phyloP scores from a whole-genome alignment of 2,797 vertebrate species.

The Halcyon leucocephala region DNA sequence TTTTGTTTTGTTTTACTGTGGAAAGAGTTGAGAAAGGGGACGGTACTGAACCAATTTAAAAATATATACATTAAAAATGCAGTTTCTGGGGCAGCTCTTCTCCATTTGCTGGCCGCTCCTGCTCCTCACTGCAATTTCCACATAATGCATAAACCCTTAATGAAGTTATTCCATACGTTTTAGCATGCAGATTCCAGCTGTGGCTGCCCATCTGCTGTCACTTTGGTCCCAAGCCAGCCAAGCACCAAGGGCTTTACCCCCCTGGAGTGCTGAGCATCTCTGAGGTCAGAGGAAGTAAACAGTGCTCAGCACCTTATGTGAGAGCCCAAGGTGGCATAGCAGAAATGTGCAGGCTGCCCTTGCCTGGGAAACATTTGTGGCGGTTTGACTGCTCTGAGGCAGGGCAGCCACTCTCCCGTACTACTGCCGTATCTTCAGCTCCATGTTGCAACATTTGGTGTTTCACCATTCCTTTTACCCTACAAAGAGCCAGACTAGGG shows the following conservation, averaged over 20 bases:
- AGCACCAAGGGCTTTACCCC: neutral
- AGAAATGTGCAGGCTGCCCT: neutral
- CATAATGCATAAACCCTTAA: neutral
- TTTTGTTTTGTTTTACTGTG: neutral
- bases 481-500: neutral
- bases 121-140: accelerated
- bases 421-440: neutral
- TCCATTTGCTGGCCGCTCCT: neutral
- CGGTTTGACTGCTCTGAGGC: neutral
- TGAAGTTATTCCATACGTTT: neutral
- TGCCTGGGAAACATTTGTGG: neutral
- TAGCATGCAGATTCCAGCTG: neutral
- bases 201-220: neutral
- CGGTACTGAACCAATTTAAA: neutral
- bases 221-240: neutral
- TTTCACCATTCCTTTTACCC: neutral
- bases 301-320: neutral
- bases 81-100: neutral
- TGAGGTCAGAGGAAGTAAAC: neutral
- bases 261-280: neutral
- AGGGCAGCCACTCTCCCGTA: neutral
- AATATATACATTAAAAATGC: neutral
- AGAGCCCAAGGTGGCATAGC: neutral
- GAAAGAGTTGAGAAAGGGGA: neutral
- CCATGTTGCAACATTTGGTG: neutral